Evolutionary conservation across 1,140 invertebrate species (phyloP).

Genomic region (Gonatopus flavifemur): DNA sequence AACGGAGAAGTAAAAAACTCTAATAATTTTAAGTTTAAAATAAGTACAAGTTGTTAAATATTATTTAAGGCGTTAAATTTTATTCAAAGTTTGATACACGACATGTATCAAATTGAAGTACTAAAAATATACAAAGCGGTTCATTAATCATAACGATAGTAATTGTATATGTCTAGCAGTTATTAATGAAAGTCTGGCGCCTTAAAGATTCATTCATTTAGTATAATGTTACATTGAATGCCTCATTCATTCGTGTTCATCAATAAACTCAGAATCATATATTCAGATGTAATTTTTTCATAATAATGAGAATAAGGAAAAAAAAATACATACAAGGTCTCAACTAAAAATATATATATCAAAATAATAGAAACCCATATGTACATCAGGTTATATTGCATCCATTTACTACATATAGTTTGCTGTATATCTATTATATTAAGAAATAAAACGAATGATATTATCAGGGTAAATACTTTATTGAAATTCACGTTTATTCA

Average conservation of each 20-base stretch:
- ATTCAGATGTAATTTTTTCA: constrained; percentile 26
- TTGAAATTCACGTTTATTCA: too few species aligned
- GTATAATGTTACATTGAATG: constrained; percentile 25
- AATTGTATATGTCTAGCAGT: constrained; percentile 20
- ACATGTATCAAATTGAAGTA: constrained; percentile 7
- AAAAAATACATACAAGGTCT: too few species aligned
- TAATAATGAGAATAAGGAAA: too few species aligned
- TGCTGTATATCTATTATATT: too few species aligned
- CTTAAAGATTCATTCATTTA: constrained; percentile 25
- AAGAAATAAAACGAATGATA: too few species aligned
- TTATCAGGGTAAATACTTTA: too few species aligned
- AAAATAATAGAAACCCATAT: too few species aligned
- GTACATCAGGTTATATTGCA: too few species aligned
- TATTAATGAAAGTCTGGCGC: constrained; percentile 28
- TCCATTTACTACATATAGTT: too few species aligned
- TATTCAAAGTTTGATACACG: constrained; percentile 17
- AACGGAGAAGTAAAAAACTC: constrained; percentile 23
- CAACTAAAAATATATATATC: too few species aligned
- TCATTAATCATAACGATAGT: constrained; percentile 16
- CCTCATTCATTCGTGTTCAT: constrained; percentile 34
- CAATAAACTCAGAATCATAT: constrained; percentile 27
- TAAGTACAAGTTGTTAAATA: constrained; percentile 18
- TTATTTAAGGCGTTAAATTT: constrained; percentile 20
- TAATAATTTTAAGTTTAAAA: constrained; percentile 34
- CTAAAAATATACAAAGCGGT: constrained; percentile 17